Evolutionary conservation across 2,888 invertebrate genomes (phyloP), one percentile per base, ranked within the genome.

Genomic region (Falcaria lacertinaria): DNA sequence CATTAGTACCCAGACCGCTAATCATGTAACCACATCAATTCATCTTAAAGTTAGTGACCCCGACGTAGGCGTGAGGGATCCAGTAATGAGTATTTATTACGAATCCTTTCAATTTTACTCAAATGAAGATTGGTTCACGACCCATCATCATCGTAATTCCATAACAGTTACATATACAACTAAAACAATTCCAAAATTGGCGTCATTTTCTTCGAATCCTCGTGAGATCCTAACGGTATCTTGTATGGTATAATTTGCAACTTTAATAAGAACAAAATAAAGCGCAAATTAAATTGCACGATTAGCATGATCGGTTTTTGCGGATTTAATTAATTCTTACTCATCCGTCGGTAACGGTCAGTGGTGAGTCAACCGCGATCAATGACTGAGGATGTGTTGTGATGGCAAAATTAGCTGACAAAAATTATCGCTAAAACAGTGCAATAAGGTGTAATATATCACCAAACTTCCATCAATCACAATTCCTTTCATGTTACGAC

Each of bases 311-410:
- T 75, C 70, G 71, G 64, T 70, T 75, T 68, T 54, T 67, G 58
- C 53, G 52, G 57, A 62, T 76, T 84, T 86, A 87, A 88, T 88
- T 86, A 85, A 79, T 84, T 81, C 75, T 86, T 85, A 83, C 70
- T 87, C 84, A 85, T 71, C 63, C 84, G 85, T 70, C 63, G 70
- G 74, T 84, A 86, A 83, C 84, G 80, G 84, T 56, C 65, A 58
- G 55, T 51, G 62, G 60, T 87, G 87, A 85, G 63, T 87, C 82
- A 85, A 68, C 43, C 41, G 44, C 54, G 54, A 50, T 53, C 59
- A 65, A 51, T 67, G 72, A 68, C 45, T 54, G 55, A 46, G 48
- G 48, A 38, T 28, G 4, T 11, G 14, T 4, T 41, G 33, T 45
- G 34, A 36, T 44, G 7, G 34, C 32, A 34, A 16, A 15, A 39